Evolutionary conservation across 2,888 invertebrate species (phyloP), one percentile per base, ranked within the genome.

Genomic region (Cephus pygmeus): DNA sequence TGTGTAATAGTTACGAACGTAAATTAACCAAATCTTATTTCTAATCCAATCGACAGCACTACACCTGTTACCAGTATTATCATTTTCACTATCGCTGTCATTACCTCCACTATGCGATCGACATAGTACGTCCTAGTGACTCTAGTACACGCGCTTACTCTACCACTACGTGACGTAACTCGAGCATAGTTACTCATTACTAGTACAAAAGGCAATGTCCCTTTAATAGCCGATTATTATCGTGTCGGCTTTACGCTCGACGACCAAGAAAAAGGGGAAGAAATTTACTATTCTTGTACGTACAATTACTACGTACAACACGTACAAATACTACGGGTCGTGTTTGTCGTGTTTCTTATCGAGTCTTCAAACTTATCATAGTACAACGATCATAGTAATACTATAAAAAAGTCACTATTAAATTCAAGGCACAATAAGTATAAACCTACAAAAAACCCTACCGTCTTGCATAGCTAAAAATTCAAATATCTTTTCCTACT

Each of bases 211-310:
- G 82, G 56, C 82, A 81, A 80, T 79, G 84, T 84, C 81, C 79
- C 81, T 80, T 80, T 81, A 80, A 83, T 82, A 81, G 68, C 77
- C 74, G 81, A 81, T 81, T 56, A 82, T 83, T 82, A 83, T 83
- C 82, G 78, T 79, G 78, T 78, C 71, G 76, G 75, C 69, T 77
- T 77, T 71, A 75, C 56, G 56, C 56, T 56, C 33, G 69, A 73
- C 69, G 40, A 74, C 33, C 73, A 75, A 56, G 75, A 40, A 76
- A 79, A 77, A 68, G 68, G 36, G 11, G n/a, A 73, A 73, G 56
- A 56, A 23, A 56, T 56, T 56, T 56, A 56, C 56, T 56, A 56
- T 56, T 56, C 56, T 56, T 56, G 23, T 23, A 56, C 9, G 23
- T 23, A 56, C 56, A 56, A 56, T 56, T 56, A 56, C 56, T 56